Evolutionary conservation across 2,113 vertebrate genomes (phyloP).

Genomic region (Aegithalos caudatus): DNA sequence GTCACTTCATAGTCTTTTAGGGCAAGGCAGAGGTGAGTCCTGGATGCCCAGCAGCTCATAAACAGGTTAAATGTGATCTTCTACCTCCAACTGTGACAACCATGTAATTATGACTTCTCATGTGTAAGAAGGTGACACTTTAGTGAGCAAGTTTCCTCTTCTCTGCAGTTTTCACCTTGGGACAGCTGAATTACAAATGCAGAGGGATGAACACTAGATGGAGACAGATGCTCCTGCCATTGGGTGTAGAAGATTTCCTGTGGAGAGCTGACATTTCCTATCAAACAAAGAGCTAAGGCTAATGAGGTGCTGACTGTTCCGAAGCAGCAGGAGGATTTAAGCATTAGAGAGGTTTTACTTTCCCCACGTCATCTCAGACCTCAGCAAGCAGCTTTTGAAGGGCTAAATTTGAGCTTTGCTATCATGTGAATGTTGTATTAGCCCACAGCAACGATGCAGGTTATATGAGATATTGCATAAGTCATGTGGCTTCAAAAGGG

Average conservation of each 20-base stretch:
- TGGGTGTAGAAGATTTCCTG: not conserved
- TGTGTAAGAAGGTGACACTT: not conserved
- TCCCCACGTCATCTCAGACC: not conserved
- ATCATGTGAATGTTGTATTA: not conserved
- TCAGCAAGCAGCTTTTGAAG: conserved; percentile 46
- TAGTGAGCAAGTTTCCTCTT: not conserved
- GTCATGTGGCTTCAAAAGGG: not conserved
- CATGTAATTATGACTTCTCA: not conserved
- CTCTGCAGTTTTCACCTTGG: not conserved
- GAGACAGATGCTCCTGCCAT: conserved; percentile 55
- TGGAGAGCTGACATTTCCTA: conserved; percentile 3
- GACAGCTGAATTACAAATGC: not conserved
- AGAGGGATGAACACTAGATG: conserved; percentile 58
- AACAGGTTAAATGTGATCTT: not conserved
- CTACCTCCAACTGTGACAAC: not conserved
- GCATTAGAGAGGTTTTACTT: conserved; percentile 28
- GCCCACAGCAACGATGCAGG: not conserved
- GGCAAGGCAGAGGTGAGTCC: not conserved
- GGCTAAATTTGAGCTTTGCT: conserved; percentile 21
- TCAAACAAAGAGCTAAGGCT: not conserved
- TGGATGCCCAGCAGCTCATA: not conserved
- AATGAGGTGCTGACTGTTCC: conserved; percentile 22
- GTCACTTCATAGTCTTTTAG: not conserved
- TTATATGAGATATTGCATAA: not conserved
- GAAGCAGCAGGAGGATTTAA: conserved; percentile 37